A percentile compares a stretch with the other conserved stretches of the same genome.
These are phyloP conservation scores for Theristicus caerulescens DNA, from an alignment of 2,113 vertebrate species.

Conservation along the genomic window DNA sequence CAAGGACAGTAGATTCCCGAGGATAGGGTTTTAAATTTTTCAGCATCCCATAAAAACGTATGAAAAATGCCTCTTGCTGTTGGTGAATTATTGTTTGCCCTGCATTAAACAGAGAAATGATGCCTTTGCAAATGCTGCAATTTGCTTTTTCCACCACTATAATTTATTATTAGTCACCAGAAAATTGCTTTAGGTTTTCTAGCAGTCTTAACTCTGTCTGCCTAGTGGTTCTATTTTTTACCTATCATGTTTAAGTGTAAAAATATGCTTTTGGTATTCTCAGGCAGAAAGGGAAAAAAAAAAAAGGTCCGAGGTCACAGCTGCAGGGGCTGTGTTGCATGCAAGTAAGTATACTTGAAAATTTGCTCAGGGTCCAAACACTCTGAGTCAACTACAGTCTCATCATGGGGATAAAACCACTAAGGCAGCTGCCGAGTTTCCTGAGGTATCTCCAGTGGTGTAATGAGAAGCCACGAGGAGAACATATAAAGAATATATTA, in stretches of 20 bases:
- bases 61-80: neutral
- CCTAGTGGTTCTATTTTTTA: conserved; percentile 11
- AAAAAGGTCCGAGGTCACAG: conserved; percentile 68
- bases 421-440: conserved; percentile 45
- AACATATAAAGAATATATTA: neutral
- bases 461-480: neutral
- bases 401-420: conserved; percentile 35
- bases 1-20: neutral
- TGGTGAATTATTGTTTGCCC: neutral
- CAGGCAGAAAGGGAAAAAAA: neutral
- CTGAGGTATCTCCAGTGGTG: conserved; percentile 22
- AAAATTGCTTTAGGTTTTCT: neutral
- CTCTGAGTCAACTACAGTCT: conserved; percentile 8
- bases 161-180: neutral
- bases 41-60: neutral
- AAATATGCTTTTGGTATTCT: conserved; percentile 60
- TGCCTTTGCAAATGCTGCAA: neutral
- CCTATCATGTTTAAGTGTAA: conserved; percentile 64
- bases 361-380: neutral
- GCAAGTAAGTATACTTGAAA: neutral
- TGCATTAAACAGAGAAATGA: neutral
- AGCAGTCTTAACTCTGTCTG: neutral
- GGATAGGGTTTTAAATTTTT: neutral
- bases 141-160: neutral
- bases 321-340: conserved; percentile 59